Evolutionary conservation across 2,888 invertebrate species (phyloP), one percentile per base, ranked within the genome.

Genomic region (Drosophila parthenogenetica): DNA sequence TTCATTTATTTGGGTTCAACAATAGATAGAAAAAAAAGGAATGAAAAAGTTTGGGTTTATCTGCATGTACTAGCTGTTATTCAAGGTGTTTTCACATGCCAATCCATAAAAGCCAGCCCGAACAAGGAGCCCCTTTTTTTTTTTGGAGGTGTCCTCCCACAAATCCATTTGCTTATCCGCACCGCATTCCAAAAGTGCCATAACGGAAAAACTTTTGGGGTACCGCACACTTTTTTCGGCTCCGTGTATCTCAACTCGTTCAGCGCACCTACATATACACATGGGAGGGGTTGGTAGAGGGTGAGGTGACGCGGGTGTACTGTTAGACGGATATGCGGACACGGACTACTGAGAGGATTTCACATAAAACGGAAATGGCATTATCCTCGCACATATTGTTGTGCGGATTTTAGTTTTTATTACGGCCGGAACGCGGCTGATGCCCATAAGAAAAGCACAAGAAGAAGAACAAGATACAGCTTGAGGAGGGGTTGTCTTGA

Each of bases 311-410:
- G 11, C 54, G 10, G 22, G 39, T 43, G 55, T 32, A 40, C 32
- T 40, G 73, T 29, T 73, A 68, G 59, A 61, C 57, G 73, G 63
- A 75, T 71, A 77, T 76, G 68, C 60, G 73, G 73, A 73, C 77
- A 67, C 64, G 69, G 70, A 72, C 68, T 63, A 74, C 74, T 82
- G 79, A 87, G 89, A 84, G 89, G 87, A 86, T 86, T 89, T 86
- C 85, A 79, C 89, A 86, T 86, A 86, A 86, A 86, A 86, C 87
- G 85, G 85, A 86, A 86, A 86, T 89, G 89, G 85, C 89, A 89
- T 86, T 86, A 86, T 86, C 87, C 85, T 79, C 82, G 85, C 89
- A 89, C 89, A 86, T 89, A 86, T 89, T 86, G 85, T 89, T 87
- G 87, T 86, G 89, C 77, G 89, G 85, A 86, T 87, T 86, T 86